Base-by-base conservation (phyloP, 2,113 vertebrate species). In the Gasterosteus aculeatus region DNA sequence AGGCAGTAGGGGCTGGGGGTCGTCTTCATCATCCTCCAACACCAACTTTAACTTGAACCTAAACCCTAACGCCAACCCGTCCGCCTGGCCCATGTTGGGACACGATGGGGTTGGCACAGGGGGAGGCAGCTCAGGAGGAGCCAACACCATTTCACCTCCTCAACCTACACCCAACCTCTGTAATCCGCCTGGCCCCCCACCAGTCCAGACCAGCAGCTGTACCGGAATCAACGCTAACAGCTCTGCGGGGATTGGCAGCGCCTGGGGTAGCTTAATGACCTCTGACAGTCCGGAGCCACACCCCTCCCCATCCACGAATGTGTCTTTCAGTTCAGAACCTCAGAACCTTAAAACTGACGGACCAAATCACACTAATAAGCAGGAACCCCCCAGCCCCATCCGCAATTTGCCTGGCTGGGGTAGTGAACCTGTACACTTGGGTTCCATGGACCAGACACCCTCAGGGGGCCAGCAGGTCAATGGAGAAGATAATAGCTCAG, bases 341-440 rank as follows among this genome's bases (percentile, higher is more conserved):
- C 98, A 97, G 95, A 99, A 98, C 97, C 97, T 98, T 98, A 98
- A 97, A 96, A 96, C 96, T 96, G 97, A 98, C 93, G 97, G 97
- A 97, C 96, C 97, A 97, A 98, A 96, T 96, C 96, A 97, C 95
- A 95, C 96, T 95, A 97, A 88, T 84, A 92, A 96, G 78, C 92
- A 91, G 85, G 93, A 94, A 86, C 84, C 89, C 7, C 87, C 85
- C n/a, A 94, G 89, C 94, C 95, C 97, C 90, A 91, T 95, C 91
- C 95, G 91, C 92, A 95, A 94, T 93, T 92, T 97, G 94, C 94
- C 97, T 71, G 95, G 95, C 93, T 98, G 97, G 97, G 96, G 96
- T 81, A 87, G 54, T 75, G 88, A 95, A 93, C 92, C 97, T 92
- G 95, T 94, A 69, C 94, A 95, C 73, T 93, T 97, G 94, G 94